Percentiles rank a stretch among this genome's conserved stretches.
Conservation (phyloP, 2,888 invertebrate genomes). For the Sclerodermus sp. region DNA sequence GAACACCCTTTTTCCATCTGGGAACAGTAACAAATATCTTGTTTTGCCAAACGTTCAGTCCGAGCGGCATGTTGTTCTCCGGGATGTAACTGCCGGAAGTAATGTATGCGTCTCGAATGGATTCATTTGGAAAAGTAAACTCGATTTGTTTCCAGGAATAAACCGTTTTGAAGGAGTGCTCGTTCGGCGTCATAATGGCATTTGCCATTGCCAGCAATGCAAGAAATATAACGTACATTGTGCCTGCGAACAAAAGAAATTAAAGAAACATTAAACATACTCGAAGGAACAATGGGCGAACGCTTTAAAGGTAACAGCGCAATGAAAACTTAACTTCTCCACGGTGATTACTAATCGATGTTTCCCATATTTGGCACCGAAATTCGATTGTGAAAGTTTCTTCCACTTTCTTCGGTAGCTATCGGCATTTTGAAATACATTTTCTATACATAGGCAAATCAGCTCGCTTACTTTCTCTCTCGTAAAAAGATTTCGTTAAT, state of each 20-base stretch:
- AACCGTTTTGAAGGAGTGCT: conserved; percentile 35
- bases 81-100: conserved; percentile 66
- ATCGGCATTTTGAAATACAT: no score
- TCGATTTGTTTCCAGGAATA: conserved; percentile 47
- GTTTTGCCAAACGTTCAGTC: conserved; percentile 66
- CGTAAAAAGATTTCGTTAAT: no score
- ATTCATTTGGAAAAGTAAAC: conserved; percentile 46
- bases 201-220: conserved; percentile 26
- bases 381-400: no score
- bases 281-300: no score
- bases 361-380: no score
- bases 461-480: no score
- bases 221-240: conserved; percentile 27
- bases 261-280: neutral
- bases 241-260: conserved; percentile 2
- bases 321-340: no score
- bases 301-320: no score
- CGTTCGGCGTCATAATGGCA: conserved; percentile 10
- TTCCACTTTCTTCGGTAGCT: no score
- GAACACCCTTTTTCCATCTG: conserved; percentile 66
- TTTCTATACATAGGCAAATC: no score
- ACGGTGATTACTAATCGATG: no score
- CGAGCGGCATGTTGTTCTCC: conserved; percentile 72
- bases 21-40: conserved; percentile 75
- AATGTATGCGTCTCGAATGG: conserved; percentile 47